Conservation (phyloP, 2,797 vertebrate genomes). For the Serranus cabrilla region DNA sequence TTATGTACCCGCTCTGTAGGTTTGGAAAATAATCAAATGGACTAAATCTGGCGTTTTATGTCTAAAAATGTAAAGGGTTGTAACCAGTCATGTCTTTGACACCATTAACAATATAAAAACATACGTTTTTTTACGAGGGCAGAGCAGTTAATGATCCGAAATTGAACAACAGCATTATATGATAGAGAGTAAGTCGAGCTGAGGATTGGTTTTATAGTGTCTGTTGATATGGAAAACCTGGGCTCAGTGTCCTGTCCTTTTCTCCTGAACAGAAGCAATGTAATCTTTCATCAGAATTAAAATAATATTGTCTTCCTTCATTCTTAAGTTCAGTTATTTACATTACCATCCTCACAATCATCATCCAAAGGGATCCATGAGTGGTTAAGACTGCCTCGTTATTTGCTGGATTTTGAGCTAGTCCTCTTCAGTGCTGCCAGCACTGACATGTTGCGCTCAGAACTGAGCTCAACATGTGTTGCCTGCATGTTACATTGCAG, state of each 20-base stretch:
- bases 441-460: neutral
- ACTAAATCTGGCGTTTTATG: neutral
- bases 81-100: neutral
- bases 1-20: neutral
- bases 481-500: neutral
- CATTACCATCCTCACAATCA: neutral
- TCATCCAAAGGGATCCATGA: neutral
- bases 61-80: neutral
- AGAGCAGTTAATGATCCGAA: neutral
- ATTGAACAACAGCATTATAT: neutral
- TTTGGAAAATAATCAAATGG: neutral
- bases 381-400: neutral
- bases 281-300: neutral
- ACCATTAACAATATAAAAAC: neutral
- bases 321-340: neutral
- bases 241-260: neutral
- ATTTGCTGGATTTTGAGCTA: constrained; percentile 8
- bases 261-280: neutral
- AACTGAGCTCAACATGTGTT: constrained; percentile 9
- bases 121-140: neutral
- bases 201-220: neutral
- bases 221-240: constrained; percentile 8
- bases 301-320: neutral
- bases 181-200: neutral
- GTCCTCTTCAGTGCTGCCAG: neutral